These are phyloP conservation scores for Diabrotica undecimpunctata DNA, from an alignment of 1,140 invertebrate species.

Conservation along the genomic window DNA sequence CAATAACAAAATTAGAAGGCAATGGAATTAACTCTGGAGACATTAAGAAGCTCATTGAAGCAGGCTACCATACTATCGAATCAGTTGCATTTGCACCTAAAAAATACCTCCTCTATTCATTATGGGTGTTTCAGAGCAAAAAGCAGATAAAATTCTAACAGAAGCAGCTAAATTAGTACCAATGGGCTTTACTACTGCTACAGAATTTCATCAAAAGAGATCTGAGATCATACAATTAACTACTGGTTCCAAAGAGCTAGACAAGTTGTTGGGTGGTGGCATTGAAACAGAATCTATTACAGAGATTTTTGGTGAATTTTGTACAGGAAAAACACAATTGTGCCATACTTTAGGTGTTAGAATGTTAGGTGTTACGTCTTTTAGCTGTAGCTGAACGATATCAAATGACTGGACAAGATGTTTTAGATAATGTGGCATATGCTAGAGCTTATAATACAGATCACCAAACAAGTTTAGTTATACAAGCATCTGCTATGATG, in stretches of 20 bases:
- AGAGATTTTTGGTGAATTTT: slow-evolving; percentile 98
- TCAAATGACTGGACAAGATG: slow-evolving; percentile 80
- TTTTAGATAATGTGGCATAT: slow-evolving; percentile 96
- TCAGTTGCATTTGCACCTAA: slow-evolving; percentile 92
- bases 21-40: slow-evolving; percentile 87
- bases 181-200: slow-evolving; percentile 97
- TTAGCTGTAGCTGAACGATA: slow-evolving; percentile 82
- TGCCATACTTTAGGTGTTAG: slow-evolving; percentile 98
- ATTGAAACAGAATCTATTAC: slow-evolving; percentile 99
- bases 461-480: slow-evolving; percentile 88
- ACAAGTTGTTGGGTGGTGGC: slow-evolving; percentile 90
- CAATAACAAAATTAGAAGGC: slow-evolving; percentile 61
- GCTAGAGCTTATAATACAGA: slow-evolving; percentile 96
- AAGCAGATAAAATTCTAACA: slow-evolving; percentile 92
- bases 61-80: slow-evolving; percentile 93
- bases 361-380: slow-evolving; percentile 87
- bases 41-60: slow-evolving; percentile 91
- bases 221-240: slow-evolving; percentile 86
- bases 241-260: slow-evolving; percentile 91
- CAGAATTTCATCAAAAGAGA: slow-evolving; percentile 91
- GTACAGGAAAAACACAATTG: slow-evolving; percentile 96
- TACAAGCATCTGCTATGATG: slow-evolving; percentile 97
- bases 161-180: slow-evolving; percentile 92
- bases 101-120: slow-evolving; percentile 83
- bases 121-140: slow-evolving; percentile 96